These are phyloP conservation scores for Drosophila kanapiae DNA, from an alignment of 1,140 invertebrate species.

Conservation along the genomic window DNA sequence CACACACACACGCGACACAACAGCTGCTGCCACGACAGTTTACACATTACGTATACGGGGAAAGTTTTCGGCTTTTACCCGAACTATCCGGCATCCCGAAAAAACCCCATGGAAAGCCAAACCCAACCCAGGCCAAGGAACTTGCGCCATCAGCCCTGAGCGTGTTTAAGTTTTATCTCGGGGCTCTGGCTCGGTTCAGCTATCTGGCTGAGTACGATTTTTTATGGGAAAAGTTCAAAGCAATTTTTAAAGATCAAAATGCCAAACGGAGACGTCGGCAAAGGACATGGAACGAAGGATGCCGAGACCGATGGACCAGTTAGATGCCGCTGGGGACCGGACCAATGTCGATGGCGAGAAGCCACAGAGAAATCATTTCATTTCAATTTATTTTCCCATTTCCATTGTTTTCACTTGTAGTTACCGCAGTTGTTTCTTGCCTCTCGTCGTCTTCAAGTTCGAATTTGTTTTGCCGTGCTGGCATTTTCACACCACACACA, in stretches of 20 bases:
- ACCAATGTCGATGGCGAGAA: conserved; percentile 10
- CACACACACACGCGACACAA: conserved; percentile 17
- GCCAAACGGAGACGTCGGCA: conserved; percentile 32
- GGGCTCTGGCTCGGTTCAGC: conserved; percentile 5
- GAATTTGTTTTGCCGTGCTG: conserved; percentile 43
- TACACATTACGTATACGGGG: conserved; percentile 35
- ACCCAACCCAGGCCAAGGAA: conserved; percentile 26
- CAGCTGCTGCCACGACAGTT: conserved; percentile 50
- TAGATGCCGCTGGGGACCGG: conserved; percentile 21
- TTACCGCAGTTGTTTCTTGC: conserved; percentile 37
- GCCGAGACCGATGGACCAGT: conserved; percentile 39
- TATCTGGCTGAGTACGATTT: conserved; percentile 38
- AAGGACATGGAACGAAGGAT: conserved; percentile 9
- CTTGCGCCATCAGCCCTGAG: conserved; percentile 25
- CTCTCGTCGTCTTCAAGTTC: conserved; percentile 15
- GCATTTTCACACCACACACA: conserved; percentile 66
- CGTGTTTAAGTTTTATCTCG: conserved; percentile 40
- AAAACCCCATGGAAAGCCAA: not conserved
- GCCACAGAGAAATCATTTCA: conserved; percentile 72
- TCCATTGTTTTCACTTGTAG: conserved; percentile 66
- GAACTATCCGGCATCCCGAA: conserved; percentile 1
- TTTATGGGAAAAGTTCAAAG: conserved; percentile 72
- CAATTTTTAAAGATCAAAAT: conserved; percentile 74
- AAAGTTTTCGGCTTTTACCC: conserved; percentile 34
- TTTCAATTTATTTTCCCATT: conserved; percentile 80